A percentile compares a stretch with the other conserved stretches of the same genome.
phyloP scores from a whole-genome alignment of 2,888 invertebrate genomes.

The Ochropleura plecta region DNA sequence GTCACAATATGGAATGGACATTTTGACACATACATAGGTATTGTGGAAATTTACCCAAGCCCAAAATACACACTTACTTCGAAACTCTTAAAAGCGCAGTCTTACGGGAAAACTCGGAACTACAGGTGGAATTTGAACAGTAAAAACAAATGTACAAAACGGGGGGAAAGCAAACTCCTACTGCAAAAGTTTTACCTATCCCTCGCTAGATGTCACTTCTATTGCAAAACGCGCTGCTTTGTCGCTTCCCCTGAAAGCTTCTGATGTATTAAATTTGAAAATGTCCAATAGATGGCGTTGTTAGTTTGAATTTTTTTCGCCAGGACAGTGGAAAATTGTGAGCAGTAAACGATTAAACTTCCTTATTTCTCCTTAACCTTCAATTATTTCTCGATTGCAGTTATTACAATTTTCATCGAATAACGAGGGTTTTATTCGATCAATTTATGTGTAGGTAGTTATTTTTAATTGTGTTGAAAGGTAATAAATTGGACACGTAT shows the following conservation, averaged over 20 bases:
- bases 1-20: background rate
- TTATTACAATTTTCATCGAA: conserved; percentile 17
- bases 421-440: background rate
- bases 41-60: background rate
- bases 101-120: conserved; percentile 24
- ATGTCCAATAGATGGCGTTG: conserved; percentile 44
- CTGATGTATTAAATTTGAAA: conserved; percentile 2
- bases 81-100: conserved; percentile 15
- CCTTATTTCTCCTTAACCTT: too few relatives aligned
- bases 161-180: background rate
- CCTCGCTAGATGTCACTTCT: conserved; percentile 53
- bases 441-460: background rate
- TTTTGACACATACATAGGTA: background rate
- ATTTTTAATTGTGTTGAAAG: conserved; percentile 15
- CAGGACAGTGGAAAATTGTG: background rate
- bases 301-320: background rate
- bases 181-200: background rate
- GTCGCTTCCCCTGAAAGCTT: background rate
- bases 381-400: conserved; percentile 26
- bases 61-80: background rate
- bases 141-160: background rate
- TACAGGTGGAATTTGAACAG: background rate
- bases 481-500: conserved; percentile 30
- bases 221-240: background rate
- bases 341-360: conserved; percentile 3